Conservation (phyloP, 2,113 vertebrate genomes). For the Silurus asotus region DNA sequence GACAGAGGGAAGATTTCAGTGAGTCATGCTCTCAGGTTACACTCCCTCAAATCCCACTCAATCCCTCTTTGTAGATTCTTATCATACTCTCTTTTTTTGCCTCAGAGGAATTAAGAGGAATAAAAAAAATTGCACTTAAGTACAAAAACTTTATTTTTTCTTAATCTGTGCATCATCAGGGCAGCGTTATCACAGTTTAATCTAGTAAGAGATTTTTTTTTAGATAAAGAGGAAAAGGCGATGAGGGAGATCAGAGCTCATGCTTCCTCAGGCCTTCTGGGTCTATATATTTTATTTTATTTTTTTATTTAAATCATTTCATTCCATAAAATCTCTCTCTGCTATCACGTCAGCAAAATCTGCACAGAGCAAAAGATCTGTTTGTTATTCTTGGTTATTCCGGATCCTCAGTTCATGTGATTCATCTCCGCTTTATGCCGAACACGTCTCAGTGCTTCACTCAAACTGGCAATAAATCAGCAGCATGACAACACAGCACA, state of each 20-base stretch:
- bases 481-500: background rate
- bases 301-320: background rate
- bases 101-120: constrained; percentile 39
- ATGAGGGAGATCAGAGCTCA: background rate
- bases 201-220: constrained; percentile 52
- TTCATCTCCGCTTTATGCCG: constrained; percentile 15
- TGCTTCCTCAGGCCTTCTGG: background rate
- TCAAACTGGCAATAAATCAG: constrained; percentile 39
- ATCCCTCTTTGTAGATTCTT: constrained; percentile 49
- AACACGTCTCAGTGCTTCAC: constrained; percentile 28
- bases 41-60: constrained; percentile 37
- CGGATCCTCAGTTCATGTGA: constrained; percentile 33
- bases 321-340: background rate
- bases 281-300: background rate
- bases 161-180: constrained; percentile 58
- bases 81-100: constrained; percentile 30
- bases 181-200: constrained; percentile 57
- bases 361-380: constrained; percentile 12
- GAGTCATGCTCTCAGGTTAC: constrained; percentile 15
- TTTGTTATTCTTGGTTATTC: constrained; percentile 26
- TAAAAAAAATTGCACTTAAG: constrained; percentile 48
- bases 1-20: background rate
- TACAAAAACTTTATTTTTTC: constrained; percentile 65
- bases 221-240: background rate
- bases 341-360: constrained; percentile 15